Base-by-base conservation (phyloP, 2,797 vertebrate genomes). In the Lepilemur ruficaudatus region DNA sequence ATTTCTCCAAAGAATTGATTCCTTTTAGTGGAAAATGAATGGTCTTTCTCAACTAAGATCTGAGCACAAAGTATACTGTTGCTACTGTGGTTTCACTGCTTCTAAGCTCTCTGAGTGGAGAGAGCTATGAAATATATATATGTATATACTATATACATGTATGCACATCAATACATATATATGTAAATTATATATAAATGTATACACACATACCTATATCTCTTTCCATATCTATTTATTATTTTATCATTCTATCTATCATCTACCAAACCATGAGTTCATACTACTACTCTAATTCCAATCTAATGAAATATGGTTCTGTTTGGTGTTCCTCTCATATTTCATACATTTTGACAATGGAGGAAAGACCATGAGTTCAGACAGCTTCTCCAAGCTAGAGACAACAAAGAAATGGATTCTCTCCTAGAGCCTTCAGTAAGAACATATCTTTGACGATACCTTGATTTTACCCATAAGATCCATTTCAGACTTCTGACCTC, bases 1-100 rank as follows among this genome's bases (percentile, higher is more conserved):
- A 85, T 59, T 91, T 87, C 72, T 93, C 46, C 20, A 48, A 95
- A 75, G 48, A 63, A 73, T 17, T 83, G 65, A 50, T 95, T 80
- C 18, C 13, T 83, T 79, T 72, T 84, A 46, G 48, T 59, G 57
- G 15, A 81, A 55, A 88, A 83, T 93, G 48, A 80, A 80, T 93
- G 38, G 10, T 59, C 43, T 93, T 76, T 87, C 30, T 13, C 4
- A 84, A 46, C n/a, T 93, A 88, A 91, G 38, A 88, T 69, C 22
- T 81, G 22, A 96, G 28, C 38, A 83, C 1, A 76, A 63, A 70
- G 15, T 88, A 25, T 75, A 35, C 50, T 28, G 59, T 41, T 87
- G 30, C 55, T 14, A 35, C 61, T 80, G n/a, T n/a, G 18, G 17
- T 91, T 25, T 70, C n/a, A n/a, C 55, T 48, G 35, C 13, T 92